Evolutionary conservation across 2,888 invertebrate genomes (phyloP).

Genomic region (Electrophaes corylata): DNA sequence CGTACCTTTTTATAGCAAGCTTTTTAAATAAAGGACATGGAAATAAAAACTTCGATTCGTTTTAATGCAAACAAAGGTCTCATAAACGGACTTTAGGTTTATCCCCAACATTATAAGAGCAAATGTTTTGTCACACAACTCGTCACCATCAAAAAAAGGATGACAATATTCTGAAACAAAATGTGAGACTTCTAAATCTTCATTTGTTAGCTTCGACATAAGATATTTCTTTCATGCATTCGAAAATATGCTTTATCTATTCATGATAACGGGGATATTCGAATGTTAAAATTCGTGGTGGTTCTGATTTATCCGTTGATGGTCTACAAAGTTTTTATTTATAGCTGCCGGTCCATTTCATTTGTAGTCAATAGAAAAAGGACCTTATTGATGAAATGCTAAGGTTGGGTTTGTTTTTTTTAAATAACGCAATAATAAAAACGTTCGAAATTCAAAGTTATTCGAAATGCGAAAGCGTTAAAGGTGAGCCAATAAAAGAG

Average conservation of each 20-base stretch:
- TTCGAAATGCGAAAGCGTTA: conserved; percentile 74
- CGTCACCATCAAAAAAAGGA: conserved; percentile 69
- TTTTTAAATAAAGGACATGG: conserved; percentile 61
- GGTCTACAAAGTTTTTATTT: conserved; percentile 69
- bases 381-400: background rate
- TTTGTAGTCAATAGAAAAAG: conserved; percentile 26
- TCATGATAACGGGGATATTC: conserved; percentile 13
- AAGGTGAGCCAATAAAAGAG: conserved; percentile 82
- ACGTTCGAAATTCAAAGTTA: conserved; percentile 78
- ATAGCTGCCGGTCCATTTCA: conserved; percentile 60
- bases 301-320: conserved; percentile 5
- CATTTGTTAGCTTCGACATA: conserved; percentile 20
- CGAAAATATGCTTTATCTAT: conserved; percentile 41
- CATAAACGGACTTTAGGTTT: conserved; percentile 74
- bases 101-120: conserved; percentile 72
- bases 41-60: conserved; percentile 75
- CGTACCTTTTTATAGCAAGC: conserved; percentile 47
- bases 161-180: conserved; percentile 71
- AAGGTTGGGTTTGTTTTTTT: conserved; percentile 42
- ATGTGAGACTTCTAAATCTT: conserved; percentile 62
- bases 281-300: conserved; percentile 3
- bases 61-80: conserved; percentile 66
- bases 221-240: conserved; percentile 9
- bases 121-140: conserved; percentile 65
- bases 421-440: conserved; percentile 63